Evolutionary conservation across 2,797 vertebrate species (phyloP), one percentile per base, ranked within the genome.

Genomic region (Cichlasoma orientale): DNA sequence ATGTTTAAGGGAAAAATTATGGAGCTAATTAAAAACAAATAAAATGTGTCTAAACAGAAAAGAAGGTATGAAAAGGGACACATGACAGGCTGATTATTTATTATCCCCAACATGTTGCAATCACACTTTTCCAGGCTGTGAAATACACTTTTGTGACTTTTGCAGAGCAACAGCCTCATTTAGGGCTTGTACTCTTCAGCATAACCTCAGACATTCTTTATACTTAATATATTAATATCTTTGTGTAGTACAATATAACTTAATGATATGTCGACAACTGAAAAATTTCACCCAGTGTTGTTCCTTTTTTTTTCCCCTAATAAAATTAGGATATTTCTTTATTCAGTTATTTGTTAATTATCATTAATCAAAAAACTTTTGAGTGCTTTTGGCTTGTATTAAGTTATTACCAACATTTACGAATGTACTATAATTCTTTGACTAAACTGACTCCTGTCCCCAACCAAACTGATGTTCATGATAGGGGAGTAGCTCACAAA

Each of bases 21-120:
- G 21, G 12, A 19, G 76, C 61, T 78, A 72, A 87, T 88, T 79
- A 84, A 69, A 68, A 27, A 27, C 16, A 55, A 77, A 73, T 66
- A 25, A 63, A 41, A 18, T 0, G 16, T 25, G 21, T 10, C 44
- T 10, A 36, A 58, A 81, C 54, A 31, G 55, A 19, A 27, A 41
- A 36, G 23, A 25, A 69, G 3, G 13, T 56, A 63, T 47, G 27
- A 79, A 56, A 5, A 21, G 19, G 18, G 29, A 8, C 10, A 68
- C 50, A 29, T 50, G 2, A 50, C 23, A 50, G 0, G 63, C 3
- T 0, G 41, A 27, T 68, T 1, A 18, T 68, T 66, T 66, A 47
- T 66, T 27, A 47, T 27, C 44, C 38, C 38, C 25, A 5, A 66
- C 23, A 1, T 50, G 25, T 68, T 68, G 18, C 12, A 50, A 68